Evolutionary conservation across 2,113 vertebrate species (phyloP), one percentile per base, ranked within the genome.

Genomic region (Alaudala cheleensis): DNA sequence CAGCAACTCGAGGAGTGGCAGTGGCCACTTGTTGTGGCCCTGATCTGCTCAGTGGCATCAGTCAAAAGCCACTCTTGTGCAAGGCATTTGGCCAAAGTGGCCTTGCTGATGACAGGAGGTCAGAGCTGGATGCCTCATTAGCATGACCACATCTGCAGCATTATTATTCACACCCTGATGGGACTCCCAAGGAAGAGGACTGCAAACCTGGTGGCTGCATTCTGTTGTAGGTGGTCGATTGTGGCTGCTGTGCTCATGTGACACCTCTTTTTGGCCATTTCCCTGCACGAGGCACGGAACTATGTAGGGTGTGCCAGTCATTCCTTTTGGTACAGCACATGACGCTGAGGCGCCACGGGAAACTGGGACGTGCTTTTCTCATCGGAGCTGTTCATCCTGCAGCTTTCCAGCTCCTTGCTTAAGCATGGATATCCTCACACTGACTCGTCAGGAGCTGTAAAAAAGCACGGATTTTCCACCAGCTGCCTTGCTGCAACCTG

Each of bases 321-420:
- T 57, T 54, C 29, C 31, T n/a, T 64, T 69, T 5, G 6, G 31
- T 37, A 11, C 19, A 47, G 31, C 60, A 34, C 65, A 18, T 3
- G 19, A 44, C 16, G 23, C 47, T 4, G 66, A 81, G n/a, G 42
- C 58, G 56, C 45, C 19, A 16, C 1, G 5, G 47, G 51, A 88
- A 78, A 78, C 29, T 23, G 66, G 62, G 26, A 29, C 58, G 29
- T 56, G 58, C 56, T 82, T 89, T 95, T 61, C 58, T 66, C 62
- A 16, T 72, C 10, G 14, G 62, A 81, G 24, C 37, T 61, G 42
- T 21, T 92, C 81, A 39, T 40, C 54, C 39, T 88, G 66, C 74
- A 90, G 70, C 62, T 92, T 85, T 57, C 85, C 81, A 87, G 54
- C 47, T 85, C 58, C 67, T 89, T 95, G 65, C 84, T 89, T 58